Percentiles rank a stretch among this genome's conserved stretches.
phyloP scores from a whole-genome alignment of 2,113 vertebrate species.

The Meles meles region DNA sequence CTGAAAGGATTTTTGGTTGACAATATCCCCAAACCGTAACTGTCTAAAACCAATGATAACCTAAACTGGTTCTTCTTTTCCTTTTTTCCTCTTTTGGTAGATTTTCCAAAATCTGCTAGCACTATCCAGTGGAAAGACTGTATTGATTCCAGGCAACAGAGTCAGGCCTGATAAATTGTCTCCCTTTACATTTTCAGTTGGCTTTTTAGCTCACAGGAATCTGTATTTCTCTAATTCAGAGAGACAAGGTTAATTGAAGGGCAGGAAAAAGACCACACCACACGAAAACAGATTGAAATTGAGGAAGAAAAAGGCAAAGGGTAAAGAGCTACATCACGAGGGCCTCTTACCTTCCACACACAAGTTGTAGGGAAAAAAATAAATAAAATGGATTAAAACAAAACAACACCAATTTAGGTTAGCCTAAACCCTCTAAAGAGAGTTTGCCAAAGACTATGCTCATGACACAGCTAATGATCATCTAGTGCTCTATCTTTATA shows the following conservation, averaged over 20 bases:
- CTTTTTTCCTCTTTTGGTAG: background rate
- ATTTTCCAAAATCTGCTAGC: background rate
- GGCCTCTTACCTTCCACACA: background rate
- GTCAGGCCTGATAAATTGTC: background rate
- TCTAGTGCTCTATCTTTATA: background rate
- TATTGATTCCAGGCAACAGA: background rate
- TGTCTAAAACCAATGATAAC: background rate
- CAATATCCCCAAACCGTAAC: background rate
- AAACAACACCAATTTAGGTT: background rate
- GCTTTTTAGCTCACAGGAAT: background rate
- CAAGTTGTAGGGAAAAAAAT: background rate
- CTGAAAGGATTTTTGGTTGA: background rate
- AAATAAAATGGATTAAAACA: background rate
- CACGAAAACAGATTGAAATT: background rate
- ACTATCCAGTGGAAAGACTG: background rate
- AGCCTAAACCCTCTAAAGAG: background rate
- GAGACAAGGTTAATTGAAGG: background rate
- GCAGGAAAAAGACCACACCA: background rate
- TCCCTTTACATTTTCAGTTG: background rate
- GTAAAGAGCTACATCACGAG: background rate
- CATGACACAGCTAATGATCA: background rate
- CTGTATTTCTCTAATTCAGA: background rate
- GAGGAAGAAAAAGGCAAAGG: background rate
- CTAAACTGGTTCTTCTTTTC: background rate
- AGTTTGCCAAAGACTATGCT: background rate